These are phyloP conservation scores for Chromobotia macracanthus DNA, from an alignment of 2,797 vertebrate species.

Conservation along the genomic window DNA sequence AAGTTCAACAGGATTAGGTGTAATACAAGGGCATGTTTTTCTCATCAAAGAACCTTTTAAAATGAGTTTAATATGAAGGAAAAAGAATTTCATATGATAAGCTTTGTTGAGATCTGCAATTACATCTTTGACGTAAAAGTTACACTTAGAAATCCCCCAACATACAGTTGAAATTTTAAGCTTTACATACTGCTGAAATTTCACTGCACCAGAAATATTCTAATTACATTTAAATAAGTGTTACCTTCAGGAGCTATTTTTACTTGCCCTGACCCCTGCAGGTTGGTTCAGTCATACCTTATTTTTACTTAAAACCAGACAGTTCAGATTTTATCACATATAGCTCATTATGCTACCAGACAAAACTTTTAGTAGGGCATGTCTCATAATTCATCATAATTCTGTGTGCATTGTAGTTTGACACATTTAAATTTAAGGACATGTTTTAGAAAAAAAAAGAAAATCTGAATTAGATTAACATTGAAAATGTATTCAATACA, in stretches of 20 bases:
- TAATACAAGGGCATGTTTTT: conserved; percentile 57
- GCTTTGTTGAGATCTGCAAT: conserved; percentile 8
- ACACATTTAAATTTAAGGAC: not conserved
- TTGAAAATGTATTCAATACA: not conserved
- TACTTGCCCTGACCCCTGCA: too few relatives aligned
- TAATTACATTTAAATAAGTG: not conserved
- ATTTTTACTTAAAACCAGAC: too few relatives aligned
- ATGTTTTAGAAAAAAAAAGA: not conserved
- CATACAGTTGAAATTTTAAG: conserved; percentile 18
- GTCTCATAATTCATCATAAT: not conserved
- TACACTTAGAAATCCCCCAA: not conserved
- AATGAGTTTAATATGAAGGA: conserved; percentile 61
- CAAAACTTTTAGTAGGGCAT: not conserved
- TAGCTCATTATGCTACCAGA: too few relatives aligned
- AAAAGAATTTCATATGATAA: conserved; percentile 50
- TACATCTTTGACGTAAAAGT: conserved; percentile 8
- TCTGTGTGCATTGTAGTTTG: not conserved
- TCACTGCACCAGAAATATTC: not conserved
- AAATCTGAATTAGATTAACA: not conserved
- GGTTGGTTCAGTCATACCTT: too few relatives aligned
- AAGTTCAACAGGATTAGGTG: conserved; percentile 64
- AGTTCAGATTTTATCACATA: too few relatives aligned
- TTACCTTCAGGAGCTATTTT: not conserved
- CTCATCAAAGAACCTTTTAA: conserved; percentile 67
- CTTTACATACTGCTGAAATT: not conserved